Evolutionary conservation across 1,140 invertebrate species (phyloP).

Genomic region (Neomicropteryx cornuta): DNA sequence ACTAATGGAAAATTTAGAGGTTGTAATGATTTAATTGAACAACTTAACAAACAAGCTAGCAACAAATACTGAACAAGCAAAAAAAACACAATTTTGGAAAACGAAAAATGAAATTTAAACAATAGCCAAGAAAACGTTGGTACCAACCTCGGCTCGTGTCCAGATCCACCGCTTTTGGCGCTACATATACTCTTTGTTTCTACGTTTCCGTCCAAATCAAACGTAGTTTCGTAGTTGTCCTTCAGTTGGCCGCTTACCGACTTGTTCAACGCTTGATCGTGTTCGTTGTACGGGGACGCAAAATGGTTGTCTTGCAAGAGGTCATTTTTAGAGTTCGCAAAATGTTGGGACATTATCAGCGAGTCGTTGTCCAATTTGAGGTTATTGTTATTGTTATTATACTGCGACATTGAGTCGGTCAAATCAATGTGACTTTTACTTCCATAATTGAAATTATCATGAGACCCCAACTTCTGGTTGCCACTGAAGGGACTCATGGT

Average conservation of each 20-base stretch:
- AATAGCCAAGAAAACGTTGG: too few species aligned
- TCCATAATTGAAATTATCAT: conserved; percentile 21
- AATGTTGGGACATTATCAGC: conserved; percentile 31
- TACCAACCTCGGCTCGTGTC: conserved; percentile 59
- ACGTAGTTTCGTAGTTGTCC: conserved; percentile 73
- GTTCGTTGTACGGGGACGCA: conserved; percentile 25
- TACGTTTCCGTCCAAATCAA: conserved; percentile 73
- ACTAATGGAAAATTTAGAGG: too few species aligned
- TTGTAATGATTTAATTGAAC: too few species aligned
- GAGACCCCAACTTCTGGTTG: conserved; percentile 12
- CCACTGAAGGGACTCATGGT: conserved; percentile 27
- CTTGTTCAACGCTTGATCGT: conserved; percentile 16
- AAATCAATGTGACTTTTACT: conserved; percentile 25
- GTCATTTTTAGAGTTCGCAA: conserved; percentile 31
- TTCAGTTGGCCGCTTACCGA: conserved; percentile 29
- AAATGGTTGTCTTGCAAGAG: conserved; percentile 27
- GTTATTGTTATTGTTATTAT: conserved; percentile 32
- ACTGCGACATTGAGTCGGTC: conserved; percentile 22
- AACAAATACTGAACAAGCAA: too few species aligned
- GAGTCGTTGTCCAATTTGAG: conserved; percentile 36
- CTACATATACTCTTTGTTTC: conserved; percentile 58
- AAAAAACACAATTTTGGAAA: too few species aligned
- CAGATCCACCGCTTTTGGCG: conserved; percentile 52
- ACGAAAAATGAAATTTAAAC: too few species aligned
- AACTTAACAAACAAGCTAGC: too few species aligned